Evolutionary conservation across 2,888 invertebrate species (phyloP).

Genomic region (Melipona bicolor): DNA sequence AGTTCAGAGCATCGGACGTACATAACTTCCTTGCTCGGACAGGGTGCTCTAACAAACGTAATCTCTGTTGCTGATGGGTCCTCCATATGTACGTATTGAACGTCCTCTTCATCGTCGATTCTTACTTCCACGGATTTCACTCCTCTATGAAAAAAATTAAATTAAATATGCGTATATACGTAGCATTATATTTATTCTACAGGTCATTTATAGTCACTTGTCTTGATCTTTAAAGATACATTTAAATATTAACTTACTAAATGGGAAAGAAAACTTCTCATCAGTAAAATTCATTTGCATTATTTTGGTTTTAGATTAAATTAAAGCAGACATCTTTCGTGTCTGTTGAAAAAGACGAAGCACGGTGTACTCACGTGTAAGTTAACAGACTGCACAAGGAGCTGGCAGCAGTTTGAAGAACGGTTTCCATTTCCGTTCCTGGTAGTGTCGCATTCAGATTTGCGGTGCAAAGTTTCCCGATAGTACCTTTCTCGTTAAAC

Average conservation of each 20-base stretch:
- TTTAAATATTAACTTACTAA: too few relatives aligned
- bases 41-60: constrained; percentile 91
- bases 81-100: constrained; percentile 92
- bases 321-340: neutral
- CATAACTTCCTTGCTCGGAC: constrained; percentile 91
- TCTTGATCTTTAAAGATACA: too few relatives aligned
- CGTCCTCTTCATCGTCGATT: constrained; percentile 86
- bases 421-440: constrained; percentile 84
- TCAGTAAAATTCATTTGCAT: neutral
- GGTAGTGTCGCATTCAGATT: constrained; percentile 88
- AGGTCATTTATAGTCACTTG: too few relatives aligned
- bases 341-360: neutral
- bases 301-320: neutral
- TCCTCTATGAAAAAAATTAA: constrained; percentile 85
- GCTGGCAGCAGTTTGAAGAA: constrained; percentile 89
- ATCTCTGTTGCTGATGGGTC: constrained; percentile 93
- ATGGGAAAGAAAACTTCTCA: too few relatives aligned
- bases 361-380: constrained; percentile 87
- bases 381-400: constrained; percentile 92
- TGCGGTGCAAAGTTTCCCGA: constrained; percentile 93
- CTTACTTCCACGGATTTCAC: constrained; percentile 89
- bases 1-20: constrained; percentile 91
- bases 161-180: neutral
- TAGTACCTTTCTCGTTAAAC: constrained; percentile 92
- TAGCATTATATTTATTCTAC: too few relatives aligned